Conservation (phyloP, 2,113 vertebrate genomes). For the Notothenia rossii region DNA sequence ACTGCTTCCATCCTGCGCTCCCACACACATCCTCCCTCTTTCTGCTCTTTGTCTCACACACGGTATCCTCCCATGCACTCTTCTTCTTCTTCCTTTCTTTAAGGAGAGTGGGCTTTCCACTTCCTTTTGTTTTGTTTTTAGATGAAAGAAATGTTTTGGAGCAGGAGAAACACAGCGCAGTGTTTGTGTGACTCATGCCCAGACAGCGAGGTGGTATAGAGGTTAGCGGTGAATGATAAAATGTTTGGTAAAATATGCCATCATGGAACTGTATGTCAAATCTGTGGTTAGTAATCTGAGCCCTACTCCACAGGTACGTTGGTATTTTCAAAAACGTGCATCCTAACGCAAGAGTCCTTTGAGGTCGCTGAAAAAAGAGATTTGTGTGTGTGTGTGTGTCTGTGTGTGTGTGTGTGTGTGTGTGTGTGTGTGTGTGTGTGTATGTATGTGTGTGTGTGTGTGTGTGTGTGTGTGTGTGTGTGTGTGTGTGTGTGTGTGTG, state of each 20-base stretch:
- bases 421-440: too few relatives aligned
- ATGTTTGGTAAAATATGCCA: conserved; percentile 3
- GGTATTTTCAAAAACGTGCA: too few relatives aligned
- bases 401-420: conserved; percentile 16
- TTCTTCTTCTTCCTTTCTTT: conserved; percentile 5
- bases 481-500: too few relatives aligned
- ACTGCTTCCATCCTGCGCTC: conserved; percentile 46
- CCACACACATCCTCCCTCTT: conserved; percentile 56
- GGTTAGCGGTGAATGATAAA: conserved; percentile 1
- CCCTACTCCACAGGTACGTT: neutral
- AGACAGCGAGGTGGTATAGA: neutral
- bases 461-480: conserved; percentile 5
- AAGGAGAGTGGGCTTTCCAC: conserved; percentile 36
- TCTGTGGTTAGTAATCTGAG: neutral
- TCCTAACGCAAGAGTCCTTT: too few relatives aligned
- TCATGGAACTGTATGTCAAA: neutral
- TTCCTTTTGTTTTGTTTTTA: conserved; percentile 39
- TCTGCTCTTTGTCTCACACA: conserved; percentile 41
- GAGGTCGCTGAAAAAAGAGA: too few relatives aligned
- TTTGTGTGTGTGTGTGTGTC: too few relatives aligned
- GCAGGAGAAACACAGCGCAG: neutral
- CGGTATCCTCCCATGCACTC: conserved; percentile 26
- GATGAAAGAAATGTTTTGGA: conserved; percentile 4
- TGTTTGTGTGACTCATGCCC: conserved; percentile 1
- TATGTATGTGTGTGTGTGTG: conserved; percentile 2